Base-by-base conservation (phyloP, 2,113 vertebrate species). In the Pseudorhombus dupliciocellatus region DNA sequence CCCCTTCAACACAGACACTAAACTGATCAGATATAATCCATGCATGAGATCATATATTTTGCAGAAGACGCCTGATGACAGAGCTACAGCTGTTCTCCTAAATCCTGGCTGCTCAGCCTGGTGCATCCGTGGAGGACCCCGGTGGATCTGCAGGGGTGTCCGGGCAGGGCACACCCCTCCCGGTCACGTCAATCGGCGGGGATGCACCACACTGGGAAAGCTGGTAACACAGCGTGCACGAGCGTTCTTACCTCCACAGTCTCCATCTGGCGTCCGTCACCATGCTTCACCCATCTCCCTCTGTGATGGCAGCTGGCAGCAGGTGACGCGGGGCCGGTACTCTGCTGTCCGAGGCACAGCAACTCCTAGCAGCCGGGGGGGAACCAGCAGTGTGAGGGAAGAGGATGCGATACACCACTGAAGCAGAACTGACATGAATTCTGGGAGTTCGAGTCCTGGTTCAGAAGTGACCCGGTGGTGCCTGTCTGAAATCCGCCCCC, bases 201-300 rank as follows among this genome's bases (percentile, higher is more conserved):
- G 64, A 86, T 78, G 79, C 77, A 76, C 77, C 83, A 88, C 24
- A 80, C 70, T 48, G 37, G 46, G 34, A 50, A 50, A 53, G n/a
- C 28, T 72, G 51, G 21, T 0, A 40, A 48, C 21, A 60, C 63
- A 37, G 54, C 16, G 31, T 40, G 24, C 56, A 59, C 57, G 12
- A 5, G 26, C 25, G 87, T 90, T 78, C 87, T 90, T 79, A 94
- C 94, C 93, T 94, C 73, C 72, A 63, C 78, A 57, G 85, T 76
- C 87, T 89, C 94, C 93, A 94, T 93, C 81, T 90, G 81, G 76
- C 88, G 83, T 90, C 90, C 78, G 65, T 70, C 72, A 70, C 53
- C 80, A 76, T 73, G 71, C 73, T 83, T 66, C 59, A 67, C 59
- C 60, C 79, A 73, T 83, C 74, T 77, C 84, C 84, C 85, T 16